Evolutionary conservation across 2,113 vertebrate genomes (phyloP), one percentile per base, ranked within the genome.

Genomic region (Micromys minutus): DNA sequence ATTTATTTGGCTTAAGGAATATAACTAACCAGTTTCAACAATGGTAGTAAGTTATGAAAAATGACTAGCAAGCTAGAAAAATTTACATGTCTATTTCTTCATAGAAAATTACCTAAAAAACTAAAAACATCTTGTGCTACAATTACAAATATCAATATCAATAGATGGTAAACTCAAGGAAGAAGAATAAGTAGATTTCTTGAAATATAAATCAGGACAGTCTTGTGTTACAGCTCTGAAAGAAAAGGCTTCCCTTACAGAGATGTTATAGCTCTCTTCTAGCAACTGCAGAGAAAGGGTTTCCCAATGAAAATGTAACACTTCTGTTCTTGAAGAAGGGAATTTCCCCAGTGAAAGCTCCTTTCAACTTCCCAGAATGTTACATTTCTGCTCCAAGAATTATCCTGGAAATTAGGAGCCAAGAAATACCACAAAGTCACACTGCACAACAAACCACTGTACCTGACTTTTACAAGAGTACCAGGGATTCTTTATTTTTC

Each of bases 131-230:
- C 8, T 86, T 84, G 87, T 31, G 72, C 26, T 59, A 55, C 80
- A 89, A 90, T 94, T 81, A 7, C 42, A 94, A 47, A 47, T 89
- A 11, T 92, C 67, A 95, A 16, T 74, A 81, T 92, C 55, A 95
- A 16, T 74, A 81, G 9, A 80, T 93, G 21, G 29, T 76, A 80
- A 92, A 85, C 89, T 80, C 77, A 24, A 91, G 47, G 80, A 87
- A 87, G 52, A 95, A 11, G 86, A 87, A 88, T 90, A 71, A 87
- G 71, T 55, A 42, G 57, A 94, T 83, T 31, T 13, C 42, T 89
- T 39, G 87, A 83, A 92, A 72, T 74, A 15, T 36, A 85, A 65
- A 16, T 83, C 42, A 94, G 80, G 12, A 29, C 34, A 71, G 29
- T 67, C 31, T 75, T 31, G 83, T 47, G 65, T 34, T 67, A 36